Evolutionary conservation across 2,888 invertebrate genomes (phyloP).

Genomic region (Drosophila niveifrons): DNA sequence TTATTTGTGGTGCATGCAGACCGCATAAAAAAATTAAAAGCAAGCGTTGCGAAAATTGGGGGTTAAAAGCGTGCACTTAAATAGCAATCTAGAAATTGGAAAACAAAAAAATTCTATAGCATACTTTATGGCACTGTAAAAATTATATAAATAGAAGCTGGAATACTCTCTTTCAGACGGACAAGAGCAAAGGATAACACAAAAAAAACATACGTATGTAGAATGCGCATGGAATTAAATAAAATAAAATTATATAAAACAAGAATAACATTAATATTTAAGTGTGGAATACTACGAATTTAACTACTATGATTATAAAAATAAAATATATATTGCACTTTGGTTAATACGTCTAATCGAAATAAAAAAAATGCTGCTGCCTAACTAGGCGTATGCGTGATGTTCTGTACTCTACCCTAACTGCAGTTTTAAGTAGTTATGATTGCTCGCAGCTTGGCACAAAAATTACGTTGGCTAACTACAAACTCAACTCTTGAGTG

Average conservation of each 20-base stretch:
- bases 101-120: conserved; percentile 34
- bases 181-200: conserved; percentile 3
- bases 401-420: conserved; percentile 14
- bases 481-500: conserved; percentile 33
- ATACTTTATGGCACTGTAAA: conserved; percentile 65
- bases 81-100: conserved; percentile 3
- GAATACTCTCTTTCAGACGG: conserved; percentile 22
- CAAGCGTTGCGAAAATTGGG: conserved; percentile 29
- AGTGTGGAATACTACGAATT: conserved; percentile 5
- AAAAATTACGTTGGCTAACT: conserved; percentile 29
- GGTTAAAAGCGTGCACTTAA: conserved; percentile 60
- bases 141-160: conserved; percentile 29
- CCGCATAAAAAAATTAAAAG: conserved; percentile 11
- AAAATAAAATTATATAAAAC: conserved; percentile 12
- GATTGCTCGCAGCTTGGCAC: conserved; percentile 61
- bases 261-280: conserved; percentile 17
- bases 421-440: conserved; percentile 32
- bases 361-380: conserved; percentile 20
- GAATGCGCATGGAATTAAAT: conserved; percentile 33
- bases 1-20: conserved; percentile 21
- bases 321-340: conserved; percentile 47
- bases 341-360: conserved; percentile 42
- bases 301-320: conserved; percentile 5
- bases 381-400: conserved; percentile 50
- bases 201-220: conserved; percentile 4